phyloP scores from a whole-genome alignment of 30 jellyfish, hydroid and myxozoan genomes.

The Hydractinia echinata region DNA sequence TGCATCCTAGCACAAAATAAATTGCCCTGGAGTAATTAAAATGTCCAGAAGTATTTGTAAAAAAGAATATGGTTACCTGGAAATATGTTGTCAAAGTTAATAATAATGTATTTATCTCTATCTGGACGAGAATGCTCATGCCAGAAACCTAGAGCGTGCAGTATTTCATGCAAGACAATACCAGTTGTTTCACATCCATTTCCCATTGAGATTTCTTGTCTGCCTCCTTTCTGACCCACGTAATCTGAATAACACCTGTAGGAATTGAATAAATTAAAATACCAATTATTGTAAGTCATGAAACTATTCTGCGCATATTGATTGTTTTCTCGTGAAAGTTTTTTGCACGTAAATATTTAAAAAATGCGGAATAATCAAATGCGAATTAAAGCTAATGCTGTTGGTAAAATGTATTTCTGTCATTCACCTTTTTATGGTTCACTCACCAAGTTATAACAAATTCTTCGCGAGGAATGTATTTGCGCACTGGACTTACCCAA shows the following conservation, averaged over 20 bases:
- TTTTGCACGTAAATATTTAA: too few relatives aligned
- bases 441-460: too few relatives aligned
- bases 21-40: too few relatives aligned
- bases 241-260: not conserved
- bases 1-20: too few relatives aligned
- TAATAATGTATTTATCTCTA: not conserved
- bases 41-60: not conserved
- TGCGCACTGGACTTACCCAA: not conserved
- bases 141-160: conserved; percentile 15
- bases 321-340: not conserved
- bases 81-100: not conserved
- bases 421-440: too few relatives aligned
- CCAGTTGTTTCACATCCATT: not conserved
- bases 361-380: too few relatives aligned
- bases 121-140: conserved; percentile 2
- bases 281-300: not conserved
- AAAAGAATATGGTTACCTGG: not conserved
- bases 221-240: conserved; percentile 8
- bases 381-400: too few relatives aligned
- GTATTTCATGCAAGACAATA: not conserved
- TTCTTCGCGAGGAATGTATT: too few relatives aligned
- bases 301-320: not conserved
- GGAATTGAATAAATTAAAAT: not conserved
- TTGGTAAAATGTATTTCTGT: too few relatives aligned
- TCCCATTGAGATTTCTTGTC: conserved; percentile 9